Conservation (phyloP, 1,140 invertebrate species). For the Venturia canescens region DNA sequence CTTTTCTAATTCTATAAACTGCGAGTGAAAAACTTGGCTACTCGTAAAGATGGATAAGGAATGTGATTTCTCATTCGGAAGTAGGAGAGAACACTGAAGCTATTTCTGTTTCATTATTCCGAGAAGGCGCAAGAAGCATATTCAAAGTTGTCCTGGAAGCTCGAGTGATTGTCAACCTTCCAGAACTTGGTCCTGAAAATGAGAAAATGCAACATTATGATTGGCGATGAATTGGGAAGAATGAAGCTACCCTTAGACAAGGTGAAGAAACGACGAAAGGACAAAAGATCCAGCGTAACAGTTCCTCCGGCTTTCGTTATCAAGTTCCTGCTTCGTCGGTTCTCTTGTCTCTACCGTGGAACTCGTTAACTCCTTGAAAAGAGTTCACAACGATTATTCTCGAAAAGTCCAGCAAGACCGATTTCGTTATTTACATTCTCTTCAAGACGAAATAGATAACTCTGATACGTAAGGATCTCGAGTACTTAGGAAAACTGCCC, state of each 20-base stretch:
- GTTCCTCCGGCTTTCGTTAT: slow-evolving; percentile 14
- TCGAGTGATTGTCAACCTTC: slow-evolving; percentile 16
- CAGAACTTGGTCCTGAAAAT: neutral
- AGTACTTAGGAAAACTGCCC: neutral
- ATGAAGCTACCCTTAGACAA: slow-evolving; percentile 10
- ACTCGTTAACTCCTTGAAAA: neutral
- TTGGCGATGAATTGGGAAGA: neutral
- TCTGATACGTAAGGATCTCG: neutral
- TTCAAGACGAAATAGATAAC: too few species aligned
- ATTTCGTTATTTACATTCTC: slow-evolving; percentile 18
- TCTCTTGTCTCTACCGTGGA: slow-evolving; percentile 11
- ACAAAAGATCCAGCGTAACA: slow-evolving; percentile 67
- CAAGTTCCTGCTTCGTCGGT: slow-evolving; percentile 45
- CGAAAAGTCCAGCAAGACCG: slow-evolving; percentile 48
- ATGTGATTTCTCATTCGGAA: neutral
- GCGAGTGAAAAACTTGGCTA: too few species aligned
- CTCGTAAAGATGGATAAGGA: too few species aligned
- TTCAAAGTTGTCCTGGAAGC: slow-evolving; percentile 66
- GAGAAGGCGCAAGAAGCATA: slow-evolving; percentile 58
- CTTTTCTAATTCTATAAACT: too few species aligned
- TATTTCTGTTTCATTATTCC: neutral
- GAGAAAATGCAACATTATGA: neutral
- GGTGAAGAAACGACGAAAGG: slow-evolving; percentile 59
- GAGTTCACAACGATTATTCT: slow-evolving; percentile 61
- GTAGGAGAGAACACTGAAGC: neutral